These are phyloP conservation scores for Rotaria magnacalcarata DNA, from an alignment of 2,888 invertebrate genomes.

Conservation along the genomic window DNA sequence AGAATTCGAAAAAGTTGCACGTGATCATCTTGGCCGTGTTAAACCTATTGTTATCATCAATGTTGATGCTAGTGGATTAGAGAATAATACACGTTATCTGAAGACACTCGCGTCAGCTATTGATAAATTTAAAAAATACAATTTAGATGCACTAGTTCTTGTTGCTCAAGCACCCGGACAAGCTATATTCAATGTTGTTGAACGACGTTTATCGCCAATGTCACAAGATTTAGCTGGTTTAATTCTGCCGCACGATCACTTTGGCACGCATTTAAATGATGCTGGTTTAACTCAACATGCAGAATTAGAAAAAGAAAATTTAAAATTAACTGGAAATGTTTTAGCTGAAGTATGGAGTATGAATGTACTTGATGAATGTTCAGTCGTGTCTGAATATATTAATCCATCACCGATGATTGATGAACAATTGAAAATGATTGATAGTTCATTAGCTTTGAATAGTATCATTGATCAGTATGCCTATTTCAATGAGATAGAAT, in stretches of 20 bases:
- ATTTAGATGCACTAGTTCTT: neutral
- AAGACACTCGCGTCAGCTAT: neutral
- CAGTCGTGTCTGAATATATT: constrained; percentile 20
- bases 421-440: neutral
- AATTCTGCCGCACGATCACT: neutral
- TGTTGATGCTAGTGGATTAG: neutral
- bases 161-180: neutral
- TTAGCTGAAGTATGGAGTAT: constrained; percentile 1
- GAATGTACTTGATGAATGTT: neutral
- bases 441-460: neutral
- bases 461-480: neutral
- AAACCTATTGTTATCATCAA: neutral
- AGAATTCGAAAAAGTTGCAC: neutral
- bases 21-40: neutral
- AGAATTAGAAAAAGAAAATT: neutral
- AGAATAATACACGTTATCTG: neutral
- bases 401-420: neutral
- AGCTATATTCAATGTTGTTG: neutral
- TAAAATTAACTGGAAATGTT: neutral
- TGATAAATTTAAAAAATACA: neutral
- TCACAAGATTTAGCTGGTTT: neutral
- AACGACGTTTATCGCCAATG: neutral
- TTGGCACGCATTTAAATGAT: neutral
- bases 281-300: neutral
- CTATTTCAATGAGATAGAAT: neutral